Conservation (phyloP, 2,888 invertebrate genomes). For the Beris morrisii region DNA sequence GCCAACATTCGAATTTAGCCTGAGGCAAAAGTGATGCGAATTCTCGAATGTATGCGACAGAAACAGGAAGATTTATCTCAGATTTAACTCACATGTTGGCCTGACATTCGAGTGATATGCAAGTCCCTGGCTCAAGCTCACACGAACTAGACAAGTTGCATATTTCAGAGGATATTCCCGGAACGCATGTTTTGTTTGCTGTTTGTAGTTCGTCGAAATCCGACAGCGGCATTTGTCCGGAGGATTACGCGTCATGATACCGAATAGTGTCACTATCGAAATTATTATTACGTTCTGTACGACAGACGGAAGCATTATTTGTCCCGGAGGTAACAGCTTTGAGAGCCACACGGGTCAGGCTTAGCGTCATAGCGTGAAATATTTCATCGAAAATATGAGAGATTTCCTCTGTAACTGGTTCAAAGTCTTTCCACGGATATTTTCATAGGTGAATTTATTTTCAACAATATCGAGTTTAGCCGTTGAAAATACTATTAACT, state of each 20-base stretch:
- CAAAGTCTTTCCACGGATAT: no score
- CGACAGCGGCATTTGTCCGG: constrained; percentile 23
- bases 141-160: constrained; percentile 27
- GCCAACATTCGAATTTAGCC: no score
- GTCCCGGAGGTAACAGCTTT: no score
- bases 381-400: no score
- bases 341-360: no score
- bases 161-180: constrained; percentile 25
- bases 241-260: constrained; percentile 17
- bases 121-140: constrained; percentile 8
- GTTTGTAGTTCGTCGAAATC: constrained; percentile 20
- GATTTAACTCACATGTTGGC: constrained; percentile 22
- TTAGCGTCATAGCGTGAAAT: no score
- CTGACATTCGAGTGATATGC: constrained; percentile 26
- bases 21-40: not conserved
- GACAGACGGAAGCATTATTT: no score
- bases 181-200: constrained; percentile 22
- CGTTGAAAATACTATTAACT: no score
- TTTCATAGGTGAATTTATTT: no score
- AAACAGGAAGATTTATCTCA: constrained; percentile 22
- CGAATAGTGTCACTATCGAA: not conserved
- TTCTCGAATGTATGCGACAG: constrained; percentile 1
- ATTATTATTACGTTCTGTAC: constrained; percentile 7
- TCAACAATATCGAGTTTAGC: no score
- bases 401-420: no score